Evolutionary conservation across 2,888 invertebrate species (phyloP).

Genomic region (Protonemura montana): DNA sequence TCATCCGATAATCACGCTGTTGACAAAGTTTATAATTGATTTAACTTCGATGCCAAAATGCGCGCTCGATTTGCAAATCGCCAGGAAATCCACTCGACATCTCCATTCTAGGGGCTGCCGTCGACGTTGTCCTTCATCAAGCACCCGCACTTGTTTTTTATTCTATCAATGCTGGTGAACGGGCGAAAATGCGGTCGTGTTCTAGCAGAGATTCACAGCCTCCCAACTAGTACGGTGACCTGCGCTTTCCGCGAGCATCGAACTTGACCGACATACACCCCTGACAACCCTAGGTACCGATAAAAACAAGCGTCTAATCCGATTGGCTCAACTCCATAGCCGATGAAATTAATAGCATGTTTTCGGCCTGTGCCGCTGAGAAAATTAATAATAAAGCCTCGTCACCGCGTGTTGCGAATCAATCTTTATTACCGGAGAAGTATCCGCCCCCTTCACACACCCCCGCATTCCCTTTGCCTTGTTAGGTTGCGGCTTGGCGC

Average conservation of each 20-base stretch:
- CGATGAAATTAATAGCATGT: not conserved
- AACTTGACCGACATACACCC: not conserved
- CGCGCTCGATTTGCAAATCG: not conserved
- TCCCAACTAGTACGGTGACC: not conserved
- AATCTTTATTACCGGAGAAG: conserved; percentile 7
- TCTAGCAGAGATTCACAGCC: not conserved
- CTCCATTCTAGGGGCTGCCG: not conserved
- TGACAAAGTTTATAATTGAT: conserved; percentile 39
- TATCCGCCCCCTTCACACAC: not conserved
- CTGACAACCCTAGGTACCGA: not conserved
- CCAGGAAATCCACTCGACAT: conserved; percentile 26
- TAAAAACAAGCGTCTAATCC: not conserved
- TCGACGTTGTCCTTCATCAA: not conserved
- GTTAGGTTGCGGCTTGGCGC: not conserved
- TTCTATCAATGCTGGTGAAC: not conserved
- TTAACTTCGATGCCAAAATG: conserved; percentile 29
- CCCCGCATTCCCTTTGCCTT: not conserved
- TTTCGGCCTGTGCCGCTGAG: not conserved
- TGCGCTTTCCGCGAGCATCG: not conserved
- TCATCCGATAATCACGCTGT: conserved; percentile 17
- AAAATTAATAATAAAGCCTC: not conserved
- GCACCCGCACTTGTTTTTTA: not conserved
- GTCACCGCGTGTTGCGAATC: conserved; percentile 7
- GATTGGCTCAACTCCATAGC: not conserved
- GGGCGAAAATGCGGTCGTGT: not conserved